Conservation (phyloP, 2,113 vertebrate genomes). For the Mionectes macconnelli region DNA sequence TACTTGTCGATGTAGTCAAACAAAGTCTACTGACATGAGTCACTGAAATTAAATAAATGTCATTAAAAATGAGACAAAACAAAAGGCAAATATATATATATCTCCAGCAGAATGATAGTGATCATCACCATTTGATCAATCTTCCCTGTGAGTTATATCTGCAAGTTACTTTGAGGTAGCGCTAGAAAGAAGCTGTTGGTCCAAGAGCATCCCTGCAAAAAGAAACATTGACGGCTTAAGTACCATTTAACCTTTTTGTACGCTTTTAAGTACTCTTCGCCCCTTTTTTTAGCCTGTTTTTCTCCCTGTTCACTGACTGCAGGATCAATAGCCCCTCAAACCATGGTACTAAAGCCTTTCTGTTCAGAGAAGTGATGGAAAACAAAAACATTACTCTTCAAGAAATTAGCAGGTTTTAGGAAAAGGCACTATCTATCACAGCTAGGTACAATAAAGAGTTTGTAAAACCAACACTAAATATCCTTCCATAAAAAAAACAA, state of each 20-base stretch:
- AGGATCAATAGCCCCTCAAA: not conserved
- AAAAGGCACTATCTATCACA: constrained; percentile 43
- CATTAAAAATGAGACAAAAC: constrained; percentile 32
- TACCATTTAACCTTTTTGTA: constrained; percentile 12
- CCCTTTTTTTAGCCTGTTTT: not conserved
- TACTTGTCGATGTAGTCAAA: not conserved
- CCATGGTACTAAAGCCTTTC: not conserved
- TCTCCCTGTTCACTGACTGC: not conserved
- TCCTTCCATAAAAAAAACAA: not conserved
- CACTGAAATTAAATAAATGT: constrained; percentile 39
- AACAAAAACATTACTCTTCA: not conserved
- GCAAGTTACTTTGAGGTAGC: constrained; percentile 69
- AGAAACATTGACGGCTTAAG: constrained; percentile 53
- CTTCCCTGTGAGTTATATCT: constrained; percentile 67
- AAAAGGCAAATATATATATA: constrained; percentile 38
- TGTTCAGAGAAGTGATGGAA: not conserved
- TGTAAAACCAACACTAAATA: not conserved
- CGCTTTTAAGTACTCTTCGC: not conserved
- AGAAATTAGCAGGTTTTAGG: not conserved
- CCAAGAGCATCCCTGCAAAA: constrained; percentile 68
- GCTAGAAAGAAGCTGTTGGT: constrained; percentile 68
- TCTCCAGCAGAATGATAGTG: constrained; percentile 48
- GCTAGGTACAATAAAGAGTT: not conserved
- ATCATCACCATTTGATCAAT: constrained; percentile 58
- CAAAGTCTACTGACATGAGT: not conserved